These are phyloP conservation scores for Artibeus lituratus DNA, from an alignment of 2,797 vertebrate species.

Conservation along the genomic window DNA sequence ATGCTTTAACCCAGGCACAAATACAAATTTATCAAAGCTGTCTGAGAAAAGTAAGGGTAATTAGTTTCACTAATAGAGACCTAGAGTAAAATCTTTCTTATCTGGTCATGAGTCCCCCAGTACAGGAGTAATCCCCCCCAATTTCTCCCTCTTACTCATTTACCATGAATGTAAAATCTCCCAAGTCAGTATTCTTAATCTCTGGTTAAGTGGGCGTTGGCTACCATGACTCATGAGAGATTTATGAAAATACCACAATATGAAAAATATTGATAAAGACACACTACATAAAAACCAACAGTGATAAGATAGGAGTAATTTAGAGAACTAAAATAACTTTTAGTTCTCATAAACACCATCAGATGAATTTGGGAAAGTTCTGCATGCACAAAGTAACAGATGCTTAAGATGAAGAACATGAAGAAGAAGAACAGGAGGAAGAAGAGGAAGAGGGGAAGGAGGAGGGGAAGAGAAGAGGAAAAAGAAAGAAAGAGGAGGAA, in stretches of 20 bases:
- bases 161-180: neutral
- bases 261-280: neutral
- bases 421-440: neutral
- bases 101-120: neutral
- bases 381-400: neutral
- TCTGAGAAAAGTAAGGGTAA: neutral
- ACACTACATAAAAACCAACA: neutral
- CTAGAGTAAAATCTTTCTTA: neutral
- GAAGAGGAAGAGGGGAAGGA: accelerated
- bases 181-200: neutral
- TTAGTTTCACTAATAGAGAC: neutral
- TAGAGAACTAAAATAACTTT: neutral
- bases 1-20: neutral
- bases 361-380: neutral
- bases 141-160: neutral
- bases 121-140: accelerated
- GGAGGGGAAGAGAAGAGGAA: neutral
- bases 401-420: neutral
- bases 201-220: neutral
- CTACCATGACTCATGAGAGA: neutral
- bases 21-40: neutral
- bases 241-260: neutral
- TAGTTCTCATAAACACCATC: neutral
- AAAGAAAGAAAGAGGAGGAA: neutral
- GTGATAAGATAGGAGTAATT: neutral